phyloP scores from a whole-genome alignment of 2,113 vertebrate genomes.

The Hucho hucho region DNA sequence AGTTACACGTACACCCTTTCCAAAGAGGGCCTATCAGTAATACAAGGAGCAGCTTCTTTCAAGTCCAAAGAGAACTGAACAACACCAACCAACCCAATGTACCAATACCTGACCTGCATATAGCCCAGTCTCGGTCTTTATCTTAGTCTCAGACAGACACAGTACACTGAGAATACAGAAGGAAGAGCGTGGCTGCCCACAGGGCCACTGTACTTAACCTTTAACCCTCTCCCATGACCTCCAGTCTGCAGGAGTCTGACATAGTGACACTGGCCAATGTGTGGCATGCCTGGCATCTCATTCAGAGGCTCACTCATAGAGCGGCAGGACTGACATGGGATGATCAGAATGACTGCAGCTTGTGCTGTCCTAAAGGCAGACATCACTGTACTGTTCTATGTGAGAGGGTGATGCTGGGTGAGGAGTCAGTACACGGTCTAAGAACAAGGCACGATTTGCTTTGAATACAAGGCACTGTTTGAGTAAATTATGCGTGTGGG shows the following conservation, averaged over 20 bases:
- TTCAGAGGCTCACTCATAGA: conserved; percentile 5
- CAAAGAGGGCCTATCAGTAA: background rate
- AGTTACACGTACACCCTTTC: background rate
- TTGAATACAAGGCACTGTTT: conserved; percentile 34
- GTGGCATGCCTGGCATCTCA: conserved; percentile 23
- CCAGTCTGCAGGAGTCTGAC: conserved; percentile 9
- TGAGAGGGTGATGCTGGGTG: background rate
- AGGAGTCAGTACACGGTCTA: background rate
- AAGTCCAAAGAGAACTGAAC: background rate
- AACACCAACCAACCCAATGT: background rate
- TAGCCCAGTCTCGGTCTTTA: too few relatives aligned
- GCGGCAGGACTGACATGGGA: background rate
- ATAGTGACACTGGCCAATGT: conserved; percentile 37
- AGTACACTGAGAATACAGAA: background rate
- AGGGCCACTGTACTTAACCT: conserved; percentile 30
- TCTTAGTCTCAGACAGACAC: conserved; percentile 1
- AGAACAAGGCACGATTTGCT: conserved; percentile 16
- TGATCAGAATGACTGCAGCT: background rate
- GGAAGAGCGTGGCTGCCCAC: conserved; percentile 3
- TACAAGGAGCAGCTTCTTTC: background rate
- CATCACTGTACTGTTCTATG: background rate
- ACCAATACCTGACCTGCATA: conserved; percentile 16
- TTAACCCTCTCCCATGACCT: background rate
- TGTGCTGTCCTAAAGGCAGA: background rate
- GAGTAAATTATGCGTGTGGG: background rate